Base-by-base conservation (phyloP, 2,888 invertebrate species). In the Drosophila borealis region DNA sequence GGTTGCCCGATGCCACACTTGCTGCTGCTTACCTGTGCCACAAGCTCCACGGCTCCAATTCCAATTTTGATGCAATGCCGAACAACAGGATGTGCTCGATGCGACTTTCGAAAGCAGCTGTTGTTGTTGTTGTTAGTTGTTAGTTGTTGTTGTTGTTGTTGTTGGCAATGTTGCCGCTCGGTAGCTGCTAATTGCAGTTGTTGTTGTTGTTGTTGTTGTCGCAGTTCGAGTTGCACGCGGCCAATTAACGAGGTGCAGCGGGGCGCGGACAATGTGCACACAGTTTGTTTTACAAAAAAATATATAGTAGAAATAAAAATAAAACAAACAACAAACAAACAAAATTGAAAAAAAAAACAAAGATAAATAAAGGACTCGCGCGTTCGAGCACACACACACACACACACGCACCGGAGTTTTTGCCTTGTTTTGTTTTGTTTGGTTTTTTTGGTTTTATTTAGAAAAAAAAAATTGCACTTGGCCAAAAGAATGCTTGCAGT, bases 71-170 rank as follows among this genome's bases (percentile, higher is more conserved):
- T 65, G 73, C 77, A 78, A 80, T 80, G 78, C 78, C 61, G 65
- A 77, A 70, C 65, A 82, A 83, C 83, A 83, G 83, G 83, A 83
- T 83, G 85, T 81, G 80, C 34, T 63, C 36, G 54, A 51, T 57
- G 70, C 41, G 64, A 80, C 75, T 80, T 83, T 81, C 80, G 77
- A 84, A 80, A 78, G 79, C 77, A 79, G 72, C 79, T 75, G 71
- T 70, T 71, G 80, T 68, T 80, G 36, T 42, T 41, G 65, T 50
- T 74, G 71, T 46, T 54, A n/a, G 60, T 46, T 41, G 48, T 41
- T 67, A 1, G 39, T 48, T 53, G 53, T 41, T 66, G 41, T 10
- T 59, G 48, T 34, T 49, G 50, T 9, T 17, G n/a, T 29, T 25
- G 51, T 5, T 64, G 55, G 55, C 57, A 50, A 53, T 53, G 57